Evolutionary conservation across 2,888 invertebrate genomes (phyloP).

Genomic region (Aphelenchoides bicaudatus): DNA sequence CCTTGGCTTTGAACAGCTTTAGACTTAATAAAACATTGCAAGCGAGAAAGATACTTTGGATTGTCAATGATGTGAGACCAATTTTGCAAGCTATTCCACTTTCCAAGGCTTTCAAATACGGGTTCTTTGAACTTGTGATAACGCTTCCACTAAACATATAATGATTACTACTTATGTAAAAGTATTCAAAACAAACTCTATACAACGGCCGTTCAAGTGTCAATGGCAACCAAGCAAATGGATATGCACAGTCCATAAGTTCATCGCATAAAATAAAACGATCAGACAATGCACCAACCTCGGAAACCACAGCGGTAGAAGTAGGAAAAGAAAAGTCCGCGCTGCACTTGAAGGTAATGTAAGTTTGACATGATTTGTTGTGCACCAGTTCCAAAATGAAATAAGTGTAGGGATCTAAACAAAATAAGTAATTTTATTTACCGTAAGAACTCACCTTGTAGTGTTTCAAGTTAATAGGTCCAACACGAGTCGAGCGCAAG

Average conservation of each 20-base stretch:
- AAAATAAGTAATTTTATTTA: background rate
- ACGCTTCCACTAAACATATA: slow-evolving; percentile 15
- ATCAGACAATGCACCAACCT: slow-evolving; percentile 18
- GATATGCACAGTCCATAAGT: slow-evolving; percentile 10
- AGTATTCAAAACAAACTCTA: slow-evolving; percentile 6
- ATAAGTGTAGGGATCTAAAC: slow-evolving; percentile 10
- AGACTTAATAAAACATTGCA: too few species aligned
- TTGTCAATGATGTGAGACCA: slow-evolving; percentile 3
- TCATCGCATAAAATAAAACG: slow-evolving; percentile 4
- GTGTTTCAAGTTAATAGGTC: slow-evolving; percentile 5
- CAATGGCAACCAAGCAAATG: slow-evolving; percentile 11
- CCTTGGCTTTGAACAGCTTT: too few species aligned
- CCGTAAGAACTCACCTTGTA: slow-evolving; percentile 1
- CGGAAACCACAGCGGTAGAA: slow-evolving; percentile 10
- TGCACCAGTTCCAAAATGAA: slow-evolving; percentile 1
- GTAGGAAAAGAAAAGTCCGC: background rate
- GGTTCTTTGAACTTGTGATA: slow-evolving; percentile 3
- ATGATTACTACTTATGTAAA: background rate
- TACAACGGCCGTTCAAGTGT: slow-evolving; percentile 1
- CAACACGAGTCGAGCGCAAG: slow-evolving; percentile 9
- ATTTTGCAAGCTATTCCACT: background rate
- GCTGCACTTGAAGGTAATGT: background rate
- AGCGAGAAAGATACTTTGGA: background rate
- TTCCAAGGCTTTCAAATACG: background rate
- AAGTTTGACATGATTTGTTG: slow-evolving; percentile 3